Evolutionary conservation across 2,113 vertebrate species (phyloP), one percentile per base, ranked within the genome.

Genomic region (Odobenus rosmarus): DNA sequence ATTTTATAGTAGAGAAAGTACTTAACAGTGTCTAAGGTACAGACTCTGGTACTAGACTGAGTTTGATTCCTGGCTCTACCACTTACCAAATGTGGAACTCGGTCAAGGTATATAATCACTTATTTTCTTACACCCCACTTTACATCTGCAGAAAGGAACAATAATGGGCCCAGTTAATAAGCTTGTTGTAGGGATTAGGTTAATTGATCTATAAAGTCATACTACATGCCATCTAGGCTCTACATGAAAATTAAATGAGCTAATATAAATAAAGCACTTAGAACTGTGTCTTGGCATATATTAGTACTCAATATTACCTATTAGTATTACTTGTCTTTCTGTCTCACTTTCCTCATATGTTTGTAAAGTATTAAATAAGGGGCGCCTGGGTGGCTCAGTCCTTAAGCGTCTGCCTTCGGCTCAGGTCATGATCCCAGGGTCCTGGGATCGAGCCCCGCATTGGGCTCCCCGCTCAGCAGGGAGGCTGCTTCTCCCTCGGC

Each of bases 201-300:
- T 49, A 61, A 28, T 62, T 77, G n/a, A 51, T 62, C 79, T 36
- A 1, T 94, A 76, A 96, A 97, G 88, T 91, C 90, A 15, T 61
- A 39, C 76, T 76, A 61, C 9, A 18, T 69, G 46, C 28, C 21
- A 79, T 88, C 21, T 76, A 76, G 51, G 24, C 19, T 77, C 46
- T 77, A 14, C 21, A 55, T 87, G 26, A 71, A 84, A 82, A 86
- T 86, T 51, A 94, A 90, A 81, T 67, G 2, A 57, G 1, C 57
- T 62, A 53, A 69, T 46, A 61, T 71, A 85, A 51, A 11, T 57
- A 76, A 86, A 94, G 39, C 31, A 83, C 21, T 88, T 61, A 84
- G 42, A 83, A 95, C 53, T 62, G 10, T 76, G 57, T 49, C 88
- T 31, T 55, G 42, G n/a, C 62, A 42, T 57, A 5, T 62, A 49